Evolutionary conservation across 1,140 invertebrate genomes (phyloP).

Genomic region (Hydropsyche tenuis): DNA sequence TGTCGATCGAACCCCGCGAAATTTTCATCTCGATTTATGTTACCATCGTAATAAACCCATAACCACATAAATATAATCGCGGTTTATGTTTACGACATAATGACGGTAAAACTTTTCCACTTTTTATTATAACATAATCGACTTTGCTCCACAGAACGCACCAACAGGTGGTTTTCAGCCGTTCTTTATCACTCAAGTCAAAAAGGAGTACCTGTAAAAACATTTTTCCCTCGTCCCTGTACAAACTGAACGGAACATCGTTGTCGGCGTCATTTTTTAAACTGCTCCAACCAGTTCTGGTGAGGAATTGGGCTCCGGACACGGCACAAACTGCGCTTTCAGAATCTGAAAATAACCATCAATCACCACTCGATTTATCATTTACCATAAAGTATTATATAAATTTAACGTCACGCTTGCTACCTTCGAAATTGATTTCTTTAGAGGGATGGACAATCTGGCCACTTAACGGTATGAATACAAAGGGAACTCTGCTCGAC

Average conservation of each 20-base stretch:
- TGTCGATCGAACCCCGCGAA: no score
- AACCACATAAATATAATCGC: no score
- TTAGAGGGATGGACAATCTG: constrained; percentile 87
- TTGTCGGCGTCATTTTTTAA: constrained; percentile 74
- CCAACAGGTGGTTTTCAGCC: no score
- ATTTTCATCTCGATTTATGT: no score
- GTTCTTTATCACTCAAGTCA: no score
- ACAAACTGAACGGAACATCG: constrained; percentile 81
- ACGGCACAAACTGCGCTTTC: constrained; percentile 81
- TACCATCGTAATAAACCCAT: no score
- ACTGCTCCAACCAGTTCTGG: constrained; percentile 78
- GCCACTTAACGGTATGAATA: constrained; percentile 80
- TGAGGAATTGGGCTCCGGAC: constrained; percentile 79
- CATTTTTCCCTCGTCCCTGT: constrained; percentile 78
- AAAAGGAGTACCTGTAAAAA: constrained; percentile 71
- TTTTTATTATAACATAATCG: background rate
- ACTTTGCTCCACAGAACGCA: no score
- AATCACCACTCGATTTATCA: no score
- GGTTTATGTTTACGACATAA: background rate
- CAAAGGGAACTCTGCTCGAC: constrained; percentile 81
- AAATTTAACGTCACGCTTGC: constrained; percentile 48
- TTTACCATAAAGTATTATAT: no score
- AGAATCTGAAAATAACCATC: constrained; percentile 66
- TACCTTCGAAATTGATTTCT: constrained; percentile 83
- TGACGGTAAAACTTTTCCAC: background rate